These are phyloP conservation scores for Pentalonia nigronervosa DNA, from an alignment of 1,140 invertebrate species.

Conservation along the genomic window DNA sequence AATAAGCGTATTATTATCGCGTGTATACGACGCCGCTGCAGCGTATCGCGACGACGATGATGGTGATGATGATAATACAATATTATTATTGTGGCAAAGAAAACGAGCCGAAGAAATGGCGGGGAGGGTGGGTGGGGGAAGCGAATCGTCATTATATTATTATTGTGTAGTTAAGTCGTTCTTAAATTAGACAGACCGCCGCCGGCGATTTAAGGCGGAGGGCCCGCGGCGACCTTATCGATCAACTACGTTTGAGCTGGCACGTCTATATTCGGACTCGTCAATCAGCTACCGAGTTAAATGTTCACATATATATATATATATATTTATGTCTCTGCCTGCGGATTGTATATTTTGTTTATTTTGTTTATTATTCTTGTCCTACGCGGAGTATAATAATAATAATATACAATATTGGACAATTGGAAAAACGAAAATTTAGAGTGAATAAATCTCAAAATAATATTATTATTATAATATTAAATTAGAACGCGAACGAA, in stretches of 20 bases:
- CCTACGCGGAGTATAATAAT: background rate
- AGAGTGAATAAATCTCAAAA: background rate
- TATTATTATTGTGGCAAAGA: background rate
- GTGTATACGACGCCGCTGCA: too few relatives aligned
- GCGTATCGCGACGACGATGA: background rate
- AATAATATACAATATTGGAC: background rate
- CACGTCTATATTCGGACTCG: constrained; percentile 51
- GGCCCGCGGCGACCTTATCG: constrained; percentile 39
- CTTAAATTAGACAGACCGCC: constrained; percentile 51
- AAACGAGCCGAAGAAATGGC: background rate
- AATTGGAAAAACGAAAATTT: background rate
- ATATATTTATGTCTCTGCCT: background rate
- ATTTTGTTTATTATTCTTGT: background rate
- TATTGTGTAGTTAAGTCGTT: constrained; percentile 10
- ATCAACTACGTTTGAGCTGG: constrained; percentile 38
- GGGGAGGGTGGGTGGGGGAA: background rate
- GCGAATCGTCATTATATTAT: background rate
- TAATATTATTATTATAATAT: background rate
- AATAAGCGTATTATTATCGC: background rate
- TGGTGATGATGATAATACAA: background rate
- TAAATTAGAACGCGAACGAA: background rate
- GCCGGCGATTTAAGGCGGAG: constrained; percentile 13
- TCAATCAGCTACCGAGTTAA: constrained; percentile 47
- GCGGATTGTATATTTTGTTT: background rate
- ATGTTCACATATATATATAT: background rate